Percentiles rank a stretch among this genome's conserved stretches.
These are phyloP conservation scores for Gadopsis marmoratus DNA, from an alignment of 2,797 vertebrate species.

Conservation along the genomic window DNA sequence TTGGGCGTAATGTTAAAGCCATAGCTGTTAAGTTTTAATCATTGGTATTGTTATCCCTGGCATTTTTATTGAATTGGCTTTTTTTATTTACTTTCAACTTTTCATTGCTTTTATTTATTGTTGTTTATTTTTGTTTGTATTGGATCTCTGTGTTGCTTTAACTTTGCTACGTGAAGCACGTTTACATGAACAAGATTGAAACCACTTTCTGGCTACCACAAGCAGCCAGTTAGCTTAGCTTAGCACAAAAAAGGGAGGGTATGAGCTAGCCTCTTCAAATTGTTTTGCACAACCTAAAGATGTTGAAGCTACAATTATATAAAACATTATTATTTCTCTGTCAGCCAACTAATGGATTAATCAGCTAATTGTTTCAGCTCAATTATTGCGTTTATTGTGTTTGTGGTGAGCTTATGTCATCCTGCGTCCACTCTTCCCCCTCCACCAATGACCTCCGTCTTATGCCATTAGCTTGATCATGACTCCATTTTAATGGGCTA, in stretches of 20 bases:
- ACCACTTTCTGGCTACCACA: too few relatives aligned
- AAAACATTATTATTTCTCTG: neutral
- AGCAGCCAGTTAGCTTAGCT: neutral
- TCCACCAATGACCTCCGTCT: conserved; percentile 17
- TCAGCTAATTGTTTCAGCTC: neutral
- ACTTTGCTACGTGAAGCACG: too few relatives aligned
- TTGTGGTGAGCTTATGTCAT: neutral
- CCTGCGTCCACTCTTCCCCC: neutral
- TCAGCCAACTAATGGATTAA: neutral
- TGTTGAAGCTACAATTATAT: neutral
- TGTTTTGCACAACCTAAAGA: neutral
- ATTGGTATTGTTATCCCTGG: too few relatives aligned
- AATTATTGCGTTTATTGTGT: neutral
- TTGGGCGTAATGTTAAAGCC: too few relatives aligned
- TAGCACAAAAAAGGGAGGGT: neutral
- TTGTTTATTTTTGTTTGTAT: too few relatives aligned
- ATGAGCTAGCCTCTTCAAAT: too few relatives aligned
- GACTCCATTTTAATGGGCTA: neutral
- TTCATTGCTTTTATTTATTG: too few relatives aligned
- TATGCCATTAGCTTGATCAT: neutral
- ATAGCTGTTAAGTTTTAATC: too few relatives aligned
- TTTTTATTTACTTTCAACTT: too few relatives aligned
- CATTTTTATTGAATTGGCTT: too few relatives aligned
- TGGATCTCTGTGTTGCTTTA: too few relatives aligned
- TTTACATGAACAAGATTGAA: neutral